Evolutionary conservation across 2,888 invertebrate species (phyloP).

Genomic region (Sturmia bella): DNA sequence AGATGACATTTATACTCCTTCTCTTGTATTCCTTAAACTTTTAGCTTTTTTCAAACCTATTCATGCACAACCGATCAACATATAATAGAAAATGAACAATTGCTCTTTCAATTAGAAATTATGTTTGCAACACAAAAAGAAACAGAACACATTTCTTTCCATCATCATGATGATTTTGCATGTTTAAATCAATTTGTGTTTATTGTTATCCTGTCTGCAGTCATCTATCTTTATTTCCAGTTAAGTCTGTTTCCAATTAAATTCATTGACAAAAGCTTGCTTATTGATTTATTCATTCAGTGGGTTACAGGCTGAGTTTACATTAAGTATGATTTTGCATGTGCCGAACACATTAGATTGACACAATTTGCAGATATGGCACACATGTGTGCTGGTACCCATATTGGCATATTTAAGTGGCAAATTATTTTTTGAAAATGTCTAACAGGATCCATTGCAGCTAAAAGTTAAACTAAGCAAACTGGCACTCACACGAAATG

Average conservation of each 20-base stretch:
- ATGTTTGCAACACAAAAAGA: slow-evolving; percentile 26
- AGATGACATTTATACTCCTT: slow-evolving; percentile 54
- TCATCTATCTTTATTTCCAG: slow-evolving; percentile 47
- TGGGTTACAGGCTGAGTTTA: slow-evolving; percentile 36
- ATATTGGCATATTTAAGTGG: neutral
- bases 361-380: slow-evolving; percentile 33
- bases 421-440: neutral
- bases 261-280: slow-evolving; percentile 54
- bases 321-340: slow-evolving; percentile 68
- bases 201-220: slow-evolving; percentile 39
- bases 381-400: slow-evolving; percentile 28
- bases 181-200: slow-evolving; percentile 62
- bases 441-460: no score
- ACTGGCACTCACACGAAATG: no score
- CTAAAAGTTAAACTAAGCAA: no score
- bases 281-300: slow-evolving; percentile 61
- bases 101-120: slow-evolving; percentile 52
- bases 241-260: slow-evolving; percentile 46
- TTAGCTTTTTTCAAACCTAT: slow-evolving; percentile 41
- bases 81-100: slow-evolving; percentile 38
- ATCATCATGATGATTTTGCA: slow-evolving; percentile 61
- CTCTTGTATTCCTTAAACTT: slow-evolving; percentile 23
- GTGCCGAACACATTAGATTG: slow-evolving; percentile 60
- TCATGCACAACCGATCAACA: slow-evolving; percentile 50
- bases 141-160: slow-evolving; percentile 12